Evolutionary conservation across 2,888 invertebrate species (phyloP).

Genomic region (Uropetala carovei): DNA sequence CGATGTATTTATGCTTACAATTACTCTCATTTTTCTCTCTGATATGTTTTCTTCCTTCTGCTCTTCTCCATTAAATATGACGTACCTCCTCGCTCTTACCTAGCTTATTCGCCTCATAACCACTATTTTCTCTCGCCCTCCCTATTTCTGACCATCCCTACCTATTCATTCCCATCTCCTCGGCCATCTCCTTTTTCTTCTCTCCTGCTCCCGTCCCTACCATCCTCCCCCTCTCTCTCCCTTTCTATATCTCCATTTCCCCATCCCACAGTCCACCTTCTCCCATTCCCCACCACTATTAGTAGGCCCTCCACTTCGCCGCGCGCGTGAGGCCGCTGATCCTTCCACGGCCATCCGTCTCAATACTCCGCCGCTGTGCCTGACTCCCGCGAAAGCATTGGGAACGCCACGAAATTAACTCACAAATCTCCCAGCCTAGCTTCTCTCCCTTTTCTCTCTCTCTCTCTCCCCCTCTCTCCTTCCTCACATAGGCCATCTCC

Average conservation of each 20-base stretch:
- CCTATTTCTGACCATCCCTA: neutral
- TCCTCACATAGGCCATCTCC: neutral
- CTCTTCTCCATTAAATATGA: too few species aligned
- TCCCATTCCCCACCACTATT: neutral
- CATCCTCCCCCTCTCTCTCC: neutral
- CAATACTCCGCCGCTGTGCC: conserved; percentile 3
- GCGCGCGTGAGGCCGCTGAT: neutral
- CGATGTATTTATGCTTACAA: too few species aligned
- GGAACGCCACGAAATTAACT: conserved; percentile 56
- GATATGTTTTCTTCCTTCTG: too few species aligned
- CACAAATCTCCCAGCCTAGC: conserved; percentile 22
- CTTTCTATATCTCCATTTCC: neutral
- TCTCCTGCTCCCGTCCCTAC: neutral
- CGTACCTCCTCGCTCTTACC: neutral
- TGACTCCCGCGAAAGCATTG: conserved; percentile 23
- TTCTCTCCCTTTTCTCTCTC: neutral
- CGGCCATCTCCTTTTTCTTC: neutral
- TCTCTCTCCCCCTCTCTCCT: too few species aligned
- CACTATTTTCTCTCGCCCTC: neutral
- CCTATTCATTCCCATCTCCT: neutral
- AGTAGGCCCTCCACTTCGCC: neutral
- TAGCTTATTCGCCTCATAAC: conserved; percentile 7
- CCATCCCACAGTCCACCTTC: neutral
- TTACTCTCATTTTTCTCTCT: too few species aligned
- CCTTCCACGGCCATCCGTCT: conserved; percentile 49